phyloP scores from a whole-genome alignment of 2,888 invertebrate species.

The Pristionchus maxplancki region DNA sequence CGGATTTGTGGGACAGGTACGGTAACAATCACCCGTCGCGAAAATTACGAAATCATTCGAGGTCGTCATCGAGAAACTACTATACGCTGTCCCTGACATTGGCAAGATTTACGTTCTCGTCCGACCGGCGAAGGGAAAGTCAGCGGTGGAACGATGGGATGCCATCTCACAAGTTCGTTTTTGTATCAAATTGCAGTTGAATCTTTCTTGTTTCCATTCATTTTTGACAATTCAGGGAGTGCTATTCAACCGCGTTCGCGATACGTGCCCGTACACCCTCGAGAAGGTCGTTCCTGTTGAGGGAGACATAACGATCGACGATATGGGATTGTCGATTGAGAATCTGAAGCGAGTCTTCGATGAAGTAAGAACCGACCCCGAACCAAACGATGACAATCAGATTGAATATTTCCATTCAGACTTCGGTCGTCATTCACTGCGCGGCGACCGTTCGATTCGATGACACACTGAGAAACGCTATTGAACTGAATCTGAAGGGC shows the following conservation, averaged over 20 bases:
- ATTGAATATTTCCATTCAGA: too few species aligned
- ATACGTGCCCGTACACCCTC: slow-evolving; percentile 78
- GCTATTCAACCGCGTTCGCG: slow-evolving; percentile 78
- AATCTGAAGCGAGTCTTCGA: slow-evolving; percentile 83
- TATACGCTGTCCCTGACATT: slow-evolving; percentile 87
- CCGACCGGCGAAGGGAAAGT: slow-evolving; percentile 85
- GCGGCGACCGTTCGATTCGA: slow-evolving; percentile 93
- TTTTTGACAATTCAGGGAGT: slow-evolving; percentile 68
- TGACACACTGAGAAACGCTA: slow-evolving; percentile 88
- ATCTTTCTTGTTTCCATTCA: too few species aligned
- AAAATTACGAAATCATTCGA: not conserved
- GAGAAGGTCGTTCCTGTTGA: slow-evolving; percentile 74
- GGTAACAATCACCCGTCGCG: too few species aligned
- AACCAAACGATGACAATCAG: too few species aligned
- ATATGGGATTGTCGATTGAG: slow-evolving; percentile 80
- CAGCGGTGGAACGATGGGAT: slow-evolving; percentile 83
- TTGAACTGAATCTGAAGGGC: slow-evolving; percentile 92
- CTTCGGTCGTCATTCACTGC: slow-evolving; percentile 90
- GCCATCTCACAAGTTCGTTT: slow-evolving; percentile 84
- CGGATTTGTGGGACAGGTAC: slow-evolving; percentile 91
- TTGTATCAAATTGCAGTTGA: not conserved
- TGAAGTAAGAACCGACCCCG: slow-evolving; percentile 78
- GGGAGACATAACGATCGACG: slow-evolving; percentile 80
- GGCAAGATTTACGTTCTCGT: slow-evolving; percentile 87
- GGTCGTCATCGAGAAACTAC: slow-evolving; percentile 87